Conservation (phyloP, 2,888 invertebrate species). For the Oligia fasciuncula region DNA sequence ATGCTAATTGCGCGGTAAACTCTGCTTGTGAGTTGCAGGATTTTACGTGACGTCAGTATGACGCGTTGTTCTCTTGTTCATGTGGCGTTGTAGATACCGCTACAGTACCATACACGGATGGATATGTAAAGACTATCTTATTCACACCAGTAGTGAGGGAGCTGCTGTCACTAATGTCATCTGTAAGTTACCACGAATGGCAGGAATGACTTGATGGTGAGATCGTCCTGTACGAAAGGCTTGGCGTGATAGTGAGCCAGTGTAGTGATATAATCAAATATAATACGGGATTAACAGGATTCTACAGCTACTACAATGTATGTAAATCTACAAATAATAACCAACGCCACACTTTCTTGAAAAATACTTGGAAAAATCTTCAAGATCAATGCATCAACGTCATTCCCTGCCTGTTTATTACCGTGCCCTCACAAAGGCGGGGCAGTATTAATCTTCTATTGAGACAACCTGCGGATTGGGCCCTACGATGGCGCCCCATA, state of each 20-base stretch:
- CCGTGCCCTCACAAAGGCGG: constrained; percentile 81
- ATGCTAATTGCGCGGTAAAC: too few relatives aligned
- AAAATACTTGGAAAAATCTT: constrained; percentile 60
- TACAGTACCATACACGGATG: too few relatives aligned
- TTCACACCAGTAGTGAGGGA: too few relatives aligned
- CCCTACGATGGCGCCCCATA: constrained; percentile 78
- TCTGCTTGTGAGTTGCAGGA: too few relatives aligned
- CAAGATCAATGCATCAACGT: constrained; percentile 83
- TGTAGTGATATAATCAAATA: not conserved
- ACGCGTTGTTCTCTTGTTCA: too few relatives aligned
- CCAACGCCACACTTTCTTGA: constrained; percentile 17
- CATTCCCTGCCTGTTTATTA: constrained; percentile 71
- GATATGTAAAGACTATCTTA: too few relatives aligned
- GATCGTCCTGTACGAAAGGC: too few relatives aligned
- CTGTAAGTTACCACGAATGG: not conserved
- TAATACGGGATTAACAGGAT: too few relatives aligned
- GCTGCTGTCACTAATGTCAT: not conserved
- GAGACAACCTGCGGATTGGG: constrained; percentile 75
- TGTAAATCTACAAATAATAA: constrained; percentile 28
- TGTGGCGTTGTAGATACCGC: too few relatives aligned
- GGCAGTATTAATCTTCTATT: constrained; percentile 88
- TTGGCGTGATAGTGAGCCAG: not conserved
- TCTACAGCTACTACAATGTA: constrained; percentile 5
- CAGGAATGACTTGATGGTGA: too few relatives aligned
- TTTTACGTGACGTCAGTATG: too few relatives aligned